A percentile compares a stretch with the other conserved stretches of the same genome.
phyloP scores from a whole-genome alignment of 2,113 vertebrate genomes.

The Promerops cafer region DNA sequence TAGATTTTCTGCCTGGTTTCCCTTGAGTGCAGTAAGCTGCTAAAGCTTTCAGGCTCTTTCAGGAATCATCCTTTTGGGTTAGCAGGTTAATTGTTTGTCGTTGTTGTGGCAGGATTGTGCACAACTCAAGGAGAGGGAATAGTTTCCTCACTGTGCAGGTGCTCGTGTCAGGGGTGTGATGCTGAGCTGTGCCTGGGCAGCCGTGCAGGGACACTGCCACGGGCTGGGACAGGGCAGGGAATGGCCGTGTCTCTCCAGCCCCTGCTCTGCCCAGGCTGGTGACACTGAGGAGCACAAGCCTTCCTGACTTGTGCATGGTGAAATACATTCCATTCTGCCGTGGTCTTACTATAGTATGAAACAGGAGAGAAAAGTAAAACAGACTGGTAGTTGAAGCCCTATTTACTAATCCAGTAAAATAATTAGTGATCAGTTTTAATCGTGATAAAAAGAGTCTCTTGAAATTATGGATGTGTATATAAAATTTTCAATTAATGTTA shows the following conservation, averaged over 20 bases:
- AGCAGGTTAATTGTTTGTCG: not conserved
- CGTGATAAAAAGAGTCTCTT: not conserved
- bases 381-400: not conserved
- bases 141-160: accelerated
- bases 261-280: not conserved
- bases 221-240: not conserved
- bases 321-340: accelerated
- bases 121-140: accelerated
- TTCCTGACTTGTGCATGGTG: accelerated
- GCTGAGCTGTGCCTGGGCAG: not conserved
- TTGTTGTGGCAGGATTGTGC: not conserved
- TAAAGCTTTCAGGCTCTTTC: not conserved
- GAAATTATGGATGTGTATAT: not conserved
- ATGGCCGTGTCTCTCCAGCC: accelerated
- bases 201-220: accelerated
- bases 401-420: not conserved
- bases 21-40: not conserved
- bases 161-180: accelerated
- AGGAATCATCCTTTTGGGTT: not conserved
- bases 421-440: not conserved
- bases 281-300: not conserved
- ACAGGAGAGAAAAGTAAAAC: not conserved
- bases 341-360: accelerated
- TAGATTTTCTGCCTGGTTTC: not conserved
- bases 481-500: not conserved